A percentile compares a stretch with the other conserved stretches of the same genome.
Evolutionary conservation across 2,113 vertebrate genomes (phyloP).

Genomic region (Passerina amoena): DNA sequence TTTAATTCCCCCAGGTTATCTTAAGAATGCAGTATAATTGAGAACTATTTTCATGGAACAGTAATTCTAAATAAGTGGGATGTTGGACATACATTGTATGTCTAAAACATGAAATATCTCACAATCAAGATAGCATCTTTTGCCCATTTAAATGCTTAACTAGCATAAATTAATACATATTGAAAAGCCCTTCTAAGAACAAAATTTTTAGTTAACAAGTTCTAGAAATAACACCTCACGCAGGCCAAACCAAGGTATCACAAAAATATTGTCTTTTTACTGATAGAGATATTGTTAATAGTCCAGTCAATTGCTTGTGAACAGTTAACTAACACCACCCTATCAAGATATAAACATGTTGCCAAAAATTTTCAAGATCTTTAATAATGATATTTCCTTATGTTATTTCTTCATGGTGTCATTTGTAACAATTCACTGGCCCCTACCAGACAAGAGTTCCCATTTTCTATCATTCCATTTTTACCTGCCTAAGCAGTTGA

Average conservation of each 20-base stretch:
- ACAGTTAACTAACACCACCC: background rate
- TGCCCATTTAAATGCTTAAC: background rate
- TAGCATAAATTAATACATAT: background rate
- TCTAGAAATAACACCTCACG: background rate
- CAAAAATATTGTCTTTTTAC: background rate
- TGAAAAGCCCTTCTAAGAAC: background rate
- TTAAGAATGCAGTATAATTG: background rate
- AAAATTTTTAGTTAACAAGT: background rate
- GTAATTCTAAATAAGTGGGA: background rate
- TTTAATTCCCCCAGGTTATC: background rate
- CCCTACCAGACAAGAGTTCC: constrained; percentile 65
- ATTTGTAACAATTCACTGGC: constrained; percentile 57
- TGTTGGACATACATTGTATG: background rate
- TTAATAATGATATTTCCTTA: background rate
- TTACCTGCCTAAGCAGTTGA: constrained; percentile 77
- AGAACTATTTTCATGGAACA: constrained; percentile 1
- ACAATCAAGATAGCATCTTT: background rate
- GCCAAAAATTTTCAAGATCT: background rate
- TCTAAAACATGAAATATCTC: background rate
- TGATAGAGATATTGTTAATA: background rate
- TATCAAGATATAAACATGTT: background rate
- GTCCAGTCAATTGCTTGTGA: background rate
- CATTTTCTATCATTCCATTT: constrained; percentile 74
- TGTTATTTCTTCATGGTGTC: constrained; percentile 15
- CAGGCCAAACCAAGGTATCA: background rate